A percentile compares a stretch with the other conserved stretches of the same genome.
phyloP scores from a whole-genome alignment of 2,888 invertebrate genomes.

The Drosophila pegasa region DNA sequence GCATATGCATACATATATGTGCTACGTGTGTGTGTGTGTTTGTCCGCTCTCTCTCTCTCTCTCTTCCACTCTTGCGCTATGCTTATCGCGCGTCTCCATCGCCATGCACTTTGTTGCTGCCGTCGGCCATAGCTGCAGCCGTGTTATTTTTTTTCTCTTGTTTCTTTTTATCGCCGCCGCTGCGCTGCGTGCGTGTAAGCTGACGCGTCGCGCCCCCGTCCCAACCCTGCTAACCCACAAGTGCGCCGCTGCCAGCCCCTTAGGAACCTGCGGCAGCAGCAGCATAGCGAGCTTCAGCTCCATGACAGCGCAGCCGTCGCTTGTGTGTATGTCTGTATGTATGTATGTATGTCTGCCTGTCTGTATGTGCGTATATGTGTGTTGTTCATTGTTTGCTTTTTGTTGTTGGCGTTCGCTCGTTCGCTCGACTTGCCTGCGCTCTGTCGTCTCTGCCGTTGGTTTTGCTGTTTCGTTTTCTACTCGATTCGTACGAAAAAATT shows the following conservation, averaged over 20 bases:
- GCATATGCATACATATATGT: slow-evolving; percentile 25
- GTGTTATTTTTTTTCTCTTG: slow-evolving; percentile 44
- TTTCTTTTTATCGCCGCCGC: slow-evolving; percentile 50
- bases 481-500: slow-evolving; percentile 78
- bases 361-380: slow-evolving; percentile 41
- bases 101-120: slow-evolving; percentile 77
- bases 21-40: slow-evolving; percentile 19
- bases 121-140: slow-evolving; percentile 71
- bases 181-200: slow-evolving; percentile 77
- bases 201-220: slow-evolving; percentile 55
- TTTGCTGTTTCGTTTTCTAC: slow-evolving; percentile 68
- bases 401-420: slow-evolving; percentile 65
- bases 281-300: slow-evolving; percentile 58
- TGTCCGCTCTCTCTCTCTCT: slow-evolving; percentile 21
- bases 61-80: slow-evolving; percentile 19
- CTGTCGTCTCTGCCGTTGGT: slow-evolving; percentile 29
- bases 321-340: slow-evolving; percentile 12
- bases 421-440: slow-evolving; percentile 23
- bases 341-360: slow-evolving; percentile 11
- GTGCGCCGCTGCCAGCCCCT: slow-evolving; percentile 64
- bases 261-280: slow-evolving; percentile 70
- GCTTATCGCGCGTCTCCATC: slow-evolving; percentile 75
- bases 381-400: slow-evolving; percentile 79
- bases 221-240: slow-evolving; percentile 36
- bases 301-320: slow-evolving; percentile 34